phyloP scores from a whole-genome alignment of 2,888 invertebrate genomes.

The Dryobotodes eremita region DNA sequence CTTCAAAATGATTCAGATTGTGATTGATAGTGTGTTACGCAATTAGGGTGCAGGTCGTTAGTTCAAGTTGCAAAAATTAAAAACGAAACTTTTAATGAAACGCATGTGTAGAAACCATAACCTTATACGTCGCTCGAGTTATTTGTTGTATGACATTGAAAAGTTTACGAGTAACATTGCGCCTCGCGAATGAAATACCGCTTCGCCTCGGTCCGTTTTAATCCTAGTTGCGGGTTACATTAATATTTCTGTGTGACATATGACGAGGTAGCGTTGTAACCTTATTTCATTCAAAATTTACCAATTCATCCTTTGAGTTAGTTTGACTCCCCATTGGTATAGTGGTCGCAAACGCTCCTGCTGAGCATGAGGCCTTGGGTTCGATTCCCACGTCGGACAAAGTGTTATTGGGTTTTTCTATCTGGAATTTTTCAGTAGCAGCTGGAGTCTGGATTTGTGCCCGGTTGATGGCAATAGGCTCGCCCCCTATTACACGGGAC shows the following conservation, averaged over 20 bases:
- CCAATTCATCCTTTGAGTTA: slow-evolving; percentile 55
- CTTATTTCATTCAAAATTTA: slow-evolving; percentile 65
- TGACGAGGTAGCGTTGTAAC: slow-evolving; percentile 57
- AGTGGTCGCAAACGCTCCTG: background rate
- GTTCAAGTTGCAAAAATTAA: background rate
- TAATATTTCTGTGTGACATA: slow-evolving; percentile 72
- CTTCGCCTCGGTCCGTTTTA: slow-evolving; percentile 67
- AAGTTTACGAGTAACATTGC: slow-evolving; percentile 63
- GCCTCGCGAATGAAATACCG: slow-evolving; percentile 69
- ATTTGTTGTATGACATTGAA: slow-evolving; percentile 64
- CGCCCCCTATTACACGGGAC: too few relatives aligned
- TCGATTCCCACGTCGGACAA: background rate
- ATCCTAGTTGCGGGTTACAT: slow-evolving; percentile 70
- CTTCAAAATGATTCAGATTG: too few relatives aligned
- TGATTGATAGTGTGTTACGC: too few relatives aligned
- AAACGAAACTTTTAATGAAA: background rate
- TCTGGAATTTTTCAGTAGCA: too few relatives aligned
- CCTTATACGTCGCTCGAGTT: slow-evolving; percentile 25
- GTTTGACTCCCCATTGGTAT: background rate
- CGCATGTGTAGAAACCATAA: slow-evolving; percentile 24
- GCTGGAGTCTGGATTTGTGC: too few relatives aligned
- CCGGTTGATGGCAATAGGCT: background rate
- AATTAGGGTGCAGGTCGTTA: background rate
- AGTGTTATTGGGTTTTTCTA: background rate
- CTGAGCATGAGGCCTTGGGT: background rate